A percentile compares a stretch with the other conserved stretches of the same genome.
These are phyloP conservation scores for Alloplasta piceator DNA, from an alignment of 2,888 invertebrate genomes.

Conservation along the genomic window DNA sequence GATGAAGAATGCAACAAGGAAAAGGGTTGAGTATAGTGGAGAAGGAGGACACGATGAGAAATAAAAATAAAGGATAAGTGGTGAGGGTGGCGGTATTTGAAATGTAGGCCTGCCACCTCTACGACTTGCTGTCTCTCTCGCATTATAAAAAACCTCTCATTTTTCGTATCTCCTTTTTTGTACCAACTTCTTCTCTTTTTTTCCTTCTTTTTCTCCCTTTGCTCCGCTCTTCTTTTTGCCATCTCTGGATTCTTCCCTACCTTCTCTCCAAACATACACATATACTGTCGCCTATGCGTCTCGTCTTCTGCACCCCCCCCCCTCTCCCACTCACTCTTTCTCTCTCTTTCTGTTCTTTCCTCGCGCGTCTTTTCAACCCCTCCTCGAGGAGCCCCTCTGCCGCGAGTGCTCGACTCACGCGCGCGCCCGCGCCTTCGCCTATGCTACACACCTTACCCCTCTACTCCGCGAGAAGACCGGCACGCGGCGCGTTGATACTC, in stretches of 20 bases:
- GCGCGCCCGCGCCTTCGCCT: conserved; percentile 80
- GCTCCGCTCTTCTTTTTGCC: conserved; percentile 21
- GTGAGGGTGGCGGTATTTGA: conserved; percentile 67
- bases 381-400: conserved; percentile 53
- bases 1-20: conserved; percentile 21
- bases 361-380: conserved; percentile 63
- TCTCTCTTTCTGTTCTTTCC: conserved; percentile 65
- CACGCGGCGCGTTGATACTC: conserved; percentile 76
- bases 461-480: conserved; percentile 78
- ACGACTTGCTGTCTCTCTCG: conserved; percentile 41
- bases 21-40: conserved; percentile 35
- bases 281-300: conserved; percentile 36
- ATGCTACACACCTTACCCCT: conserved; percentile 65
- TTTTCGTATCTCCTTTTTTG: conserved; percentile 2
- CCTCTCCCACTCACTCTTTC: conserved; percentile 1
- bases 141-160: conserved; percentile 30
- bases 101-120: conserved; percentile 72
- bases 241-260: conserved; percentile 24
- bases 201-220: conserved; percentile 27
- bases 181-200: conserved; percentile 8
- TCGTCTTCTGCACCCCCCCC: conserved; percentile 16
- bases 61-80: conserved; percentile 60
- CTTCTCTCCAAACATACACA: conserved; percentile 9
- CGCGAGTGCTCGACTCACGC: conserved; percentile 80
- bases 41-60: conserved; percentile 49